Percentiles rank a stretch among this genome's conserved stretches.
Conservation (phyloP, 2,797 vertebrate species). For the Sus cebifrons region DNA sequence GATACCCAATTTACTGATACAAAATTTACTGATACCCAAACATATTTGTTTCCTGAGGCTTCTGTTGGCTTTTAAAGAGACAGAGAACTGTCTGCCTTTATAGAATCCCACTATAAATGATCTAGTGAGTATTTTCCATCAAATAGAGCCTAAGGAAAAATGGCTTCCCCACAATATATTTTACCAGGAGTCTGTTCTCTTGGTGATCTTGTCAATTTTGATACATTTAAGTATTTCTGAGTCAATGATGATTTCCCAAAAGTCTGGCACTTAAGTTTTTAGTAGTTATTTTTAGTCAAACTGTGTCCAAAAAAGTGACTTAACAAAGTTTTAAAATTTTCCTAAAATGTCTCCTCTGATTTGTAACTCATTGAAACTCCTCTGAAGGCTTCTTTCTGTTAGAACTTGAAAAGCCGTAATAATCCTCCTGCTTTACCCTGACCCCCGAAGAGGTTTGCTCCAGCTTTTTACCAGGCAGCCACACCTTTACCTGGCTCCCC, state of each 20-base stretch:
- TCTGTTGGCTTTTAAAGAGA: neutral
- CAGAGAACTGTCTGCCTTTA: neutral
- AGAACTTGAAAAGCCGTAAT: neutral
- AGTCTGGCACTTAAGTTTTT: conserved; percentile 45
- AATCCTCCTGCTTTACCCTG: rapidly evolving
- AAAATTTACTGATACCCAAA: neutral
- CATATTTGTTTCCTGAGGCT: neutral
- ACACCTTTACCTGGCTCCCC: neutral
- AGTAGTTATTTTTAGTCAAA: conserved; percentile 49
- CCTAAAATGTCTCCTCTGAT: neutral
- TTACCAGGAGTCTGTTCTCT: conserved; percentile 3
- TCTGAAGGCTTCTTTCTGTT: neutral
- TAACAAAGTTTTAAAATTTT: neutral
- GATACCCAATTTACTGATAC: neutral
- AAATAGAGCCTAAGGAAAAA: conserved; percentile 7
- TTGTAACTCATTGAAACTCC: neutral
- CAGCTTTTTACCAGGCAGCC: neutral
- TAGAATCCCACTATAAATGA: neutral
- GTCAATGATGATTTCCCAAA: conserved; percentile 15
- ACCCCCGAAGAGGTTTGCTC: neutral
- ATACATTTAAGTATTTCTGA: conserved; percentile 59
- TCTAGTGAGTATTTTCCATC: neutral
- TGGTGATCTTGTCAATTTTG: conserved; percentile 18
- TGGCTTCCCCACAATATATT: neutral
- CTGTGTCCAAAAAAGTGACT: neutral